These are phyloP conservation scores for Drosophila nigromelanica DNA, from an alignment of 1,140 invertebrate species.

Conservation along the genomic window DNA sequence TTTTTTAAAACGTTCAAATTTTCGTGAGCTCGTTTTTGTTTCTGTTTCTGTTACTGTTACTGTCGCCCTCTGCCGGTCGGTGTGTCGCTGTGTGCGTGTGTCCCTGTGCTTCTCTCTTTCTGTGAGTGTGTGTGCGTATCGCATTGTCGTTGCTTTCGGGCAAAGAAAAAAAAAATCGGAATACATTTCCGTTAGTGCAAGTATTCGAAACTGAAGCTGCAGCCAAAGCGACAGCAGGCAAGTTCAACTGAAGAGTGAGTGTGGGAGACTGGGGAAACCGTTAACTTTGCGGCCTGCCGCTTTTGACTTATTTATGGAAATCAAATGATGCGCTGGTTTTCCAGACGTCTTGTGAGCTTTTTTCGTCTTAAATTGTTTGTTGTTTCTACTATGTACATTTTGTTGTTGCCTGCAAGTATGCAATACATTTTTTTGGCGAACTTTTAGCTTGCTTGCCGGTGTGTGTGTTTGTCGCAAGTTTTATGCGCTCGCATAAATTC, in stretches of 20 bases:
- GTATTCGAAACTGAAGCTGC: conserved; percentile 22
- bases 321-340: neutral
- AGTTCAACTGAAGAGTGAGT: conserved; percentile 2
- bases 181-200: conserved; percentile 68
- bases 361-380: no score
- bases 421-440: conserved; percentile 13
- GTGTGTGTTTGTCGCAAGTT: conserved; percentile 3
- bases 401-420: conserved; percentile 19
- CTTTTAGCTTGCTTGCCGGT: conserved; percentile 11
- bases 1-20: conserved; percentile 54
- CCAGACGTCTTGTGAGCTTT: neutral
- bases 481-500: neutral
- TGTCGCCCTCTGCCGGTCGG: conserved; percentile 19
- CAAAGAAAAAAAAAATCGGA: conserved; percentile 52
- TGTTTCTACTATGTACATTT: neutral
- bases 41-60: conserved; percentile 43
- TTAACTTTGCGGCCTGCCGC: conserved; percentile 3
- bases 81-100: conserved; percentile 29
- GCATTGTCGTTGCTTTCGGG: no score
- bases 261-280: neutral
- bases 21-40: conserved; percentile 66
- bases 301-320: conserved; percentile 18
- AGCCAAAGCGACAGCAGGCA: conserved; percentile 34
- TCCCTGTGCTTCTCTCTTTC: conserved; percentile 20
- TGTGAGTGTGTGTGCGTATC: conserved; percentile 33